Evolutionary conservation across 2,113 vertebrate genomes (phyloP), one percentile per base, ranked within the genome.

Genomic region (Prunella himalayana): DNA sequence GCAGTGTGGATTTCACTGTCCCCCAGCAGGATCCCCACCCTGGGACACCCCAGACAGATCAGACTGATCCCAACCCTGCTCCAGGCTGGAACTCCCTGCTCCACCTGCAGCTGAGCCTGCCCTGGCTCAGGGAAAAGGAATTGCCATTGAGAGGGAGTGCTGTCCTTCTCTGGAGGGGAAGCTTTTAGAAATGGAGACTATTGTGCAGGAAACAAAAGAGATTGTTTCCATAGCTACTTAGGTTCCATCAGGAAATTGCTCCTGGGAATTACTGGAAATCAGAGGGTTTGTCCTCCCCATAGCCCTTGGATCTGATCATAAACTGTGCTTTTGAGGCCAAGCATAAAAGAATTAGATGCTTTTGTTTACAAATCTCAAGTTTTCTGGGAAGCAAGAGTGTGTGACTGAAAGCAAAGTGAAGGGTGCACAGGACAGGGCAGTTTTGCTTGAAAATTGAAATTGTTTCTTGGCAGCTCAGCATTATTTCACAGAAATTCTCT

Each of bases 181-280:
- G 35, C 31, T 79, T 79, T 78, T 8, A 42, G 78, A 75, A 59
- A 75, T 9, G 4, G n/a, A 23, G 15, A 4, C 42, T 7, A 35
- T 75, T 54, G 69, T 70, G 47, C 72, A 81, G 60, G 42, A 89
- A 91, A 85, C 87, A 81, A 78, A 86, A 37, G 72, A 53, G 41
- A 39, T 60, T 37, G 65, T 89, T 96, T 92, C 86, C 56, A 75
- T 91, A 86, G 86, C 86, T 95, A 77, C 82, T 92, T 57, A 24
- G 15, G 47, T 83, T 91, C 86, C 59, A 77, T 82, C 79, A 45
- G 66, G n/a, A 61, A 86, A 53, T 86, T 91, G 50, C 42, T 78
- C 64, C 64, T 68, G 64, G 88, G 81, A 71, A 41, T 64, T 68
- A 76, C n/a, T 85, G 78, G 66, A 84, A 90, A 39, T 72, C 41